These are phyloP conservation scores for Archocentrus centrarchus DNA, from an alignment of 2,113 vertebrate species.

Conservation along the genomic window DNA sequence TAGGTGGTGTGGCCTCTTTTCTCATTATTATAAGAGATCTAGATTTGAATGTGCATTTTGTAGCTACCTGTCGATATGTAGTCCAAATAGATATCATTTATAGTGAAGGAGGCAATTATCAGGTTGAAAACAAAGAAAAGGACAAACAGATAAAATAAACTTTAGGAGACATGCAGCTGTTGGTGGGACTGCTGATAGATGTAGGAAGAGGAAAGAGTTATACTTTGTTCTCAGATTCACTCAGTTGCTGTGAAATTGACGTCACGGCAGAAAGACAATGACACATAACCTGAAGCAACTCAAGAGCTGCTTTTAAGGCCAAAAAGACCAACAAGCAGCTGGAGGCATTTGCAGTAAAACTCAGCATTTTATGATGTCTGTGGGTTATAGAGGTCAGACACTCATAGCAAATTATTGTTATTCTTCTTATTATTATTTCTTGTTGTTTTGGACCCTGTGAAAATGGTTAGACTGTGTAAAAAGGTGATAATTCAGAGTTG, in stretches of 20 bases:
- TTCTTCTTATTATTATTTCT: neutral
- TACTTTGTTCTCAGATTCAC: neutral
- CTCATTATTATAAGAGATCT: neutral
- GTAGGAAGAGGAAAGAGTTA: neutral
- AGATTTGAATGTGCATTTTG: neutral
- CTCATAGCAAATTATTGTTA: neutral
- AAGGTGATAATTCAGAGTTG: neutral
- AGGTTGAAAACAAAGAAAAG: neutral
- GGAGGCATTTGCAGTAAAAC: neutral
- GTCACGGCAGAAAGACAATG: neutral
- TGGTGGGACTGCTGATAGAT: neutral
- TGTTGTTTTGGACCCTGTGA: neutral
- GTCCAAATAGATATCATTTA: neutral
- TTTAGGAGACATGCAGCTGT: fast-evolving
- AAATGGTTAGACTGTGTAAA: neutral
- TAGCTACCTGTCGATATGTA: neutral
- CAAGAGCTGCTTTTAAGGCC: neutral
- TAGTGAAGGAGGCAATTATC: fast-evolving
- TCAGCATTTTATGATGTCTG: neutral
- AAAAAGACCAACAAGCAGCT: neutral
- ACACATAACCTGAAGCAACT: neutral
- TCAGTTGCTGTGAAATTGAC: neutral
- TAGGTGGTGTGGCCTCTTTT: neutral
- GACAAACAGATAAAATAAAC: neutral
- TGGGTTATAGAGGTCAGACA: neutral